A percentile compares a stretch with the other conserved stretches of the same genome.
These are phyloP conservation scores for Cairina moschata DNA, from an alignment of 2,113 vertebrate species.

Conservation along the genomic window DNA sequence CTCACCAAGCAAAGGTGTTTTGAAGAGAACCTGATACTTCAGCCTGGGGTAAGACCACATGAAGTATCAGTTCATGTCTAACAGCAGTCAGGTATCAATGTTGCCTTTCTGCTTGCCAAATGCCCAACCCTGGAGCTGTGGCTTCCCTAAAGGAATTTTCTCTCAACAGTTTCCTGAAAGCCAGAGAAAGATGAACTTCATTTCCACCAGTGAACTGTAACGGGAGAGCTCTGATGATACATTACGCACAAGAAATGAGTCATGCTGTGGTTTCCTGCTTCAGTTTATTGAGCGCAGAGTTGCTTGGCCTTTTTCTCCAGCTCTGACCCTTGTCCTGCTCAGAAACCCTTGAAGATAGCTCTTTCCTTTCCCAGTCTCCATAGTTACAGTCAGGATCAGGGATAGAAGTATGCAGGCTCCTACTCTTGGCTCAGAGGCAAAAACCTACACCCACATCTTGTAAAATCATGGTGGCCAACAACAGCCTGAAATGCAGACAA, in stretches of 20 bases:
- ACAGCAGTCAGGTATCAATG: not conserved
- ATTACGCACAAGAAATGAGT: slow-evolving; percentile 55
- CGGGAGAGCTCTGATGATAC: slow-evolving; percentile 19
- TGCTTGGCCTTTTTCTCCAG: slow-evolving; percentile 41
- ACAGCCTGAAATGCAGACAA: not conserved
- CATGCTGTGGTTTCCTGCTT: slow-evolving; percentile 59
- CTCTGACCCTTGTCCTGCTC: slow-evolving; percentile 40
- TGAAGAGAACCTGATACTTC: not conserved
- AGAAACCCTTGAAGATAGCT: not conserved
- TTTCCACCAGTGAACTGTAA: slow-evolving; percentile 60
- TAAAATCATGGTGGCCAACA: not conserved
- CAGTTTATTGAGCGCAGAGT: slow-evolving; percentile 31
- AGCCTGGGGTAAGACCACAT: not conserved
- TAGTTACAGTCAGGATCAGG: not conserved
- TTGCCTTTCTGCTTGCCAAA: not conserved
- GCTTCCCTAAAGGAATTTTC: slow-evolving; percentile 29
- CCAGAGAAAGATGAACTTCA: slow-evolving; percentile 47
- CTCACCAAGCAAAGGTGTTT: not conserved
- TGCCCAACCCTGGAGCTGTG: not conserved
- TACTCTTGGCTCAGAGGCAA: not conserved
- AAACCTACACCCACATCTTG: not conserved
- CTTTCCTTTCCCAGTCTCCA: not conserved
- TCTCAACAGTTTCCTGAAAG: slow-evolving; percentile 56
- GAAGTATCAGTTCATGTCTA: not conserved
- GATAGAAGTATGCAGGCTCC: not conserved